These are phyloP conservation scores for Falco cherrug DNA, from an alignment of 2,797 vertebrate species.

Conservation along the genomic window DNA sequence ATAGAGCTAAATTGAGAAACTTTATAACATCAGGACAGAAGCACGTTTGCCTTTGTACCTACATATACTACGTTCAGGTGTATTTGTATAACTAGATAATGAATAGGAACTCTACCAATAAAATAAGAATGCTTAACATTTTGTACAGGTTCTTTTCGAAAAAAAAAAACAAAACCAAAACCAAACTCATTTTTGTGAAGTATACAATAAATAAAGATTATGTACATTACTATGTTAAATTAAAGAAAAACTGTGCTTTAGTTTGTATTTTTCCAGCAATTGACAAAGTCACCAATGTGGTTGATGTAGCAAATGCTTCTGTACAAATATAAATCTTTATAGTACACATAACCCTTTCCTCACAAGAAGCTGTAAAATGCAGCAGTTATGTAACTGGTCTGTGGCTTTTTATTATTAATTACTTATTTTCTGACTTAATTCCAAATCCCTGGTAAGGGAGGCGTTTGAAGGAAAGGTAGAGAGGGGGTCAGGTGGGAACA, in stretches of 20 bases:
- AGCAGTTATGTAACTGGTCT: not conserved
- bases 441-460: not conserved
- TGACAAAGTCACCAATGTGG: not conserved
- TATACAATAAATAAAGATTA: not conserved
- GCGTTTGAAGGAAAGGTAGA: not conserved
- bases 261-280: not conserved
- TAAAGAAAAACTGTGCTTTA: not conserved
- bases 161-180: not conserved
- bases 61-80: not conserved
- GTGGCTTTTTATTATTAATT: not conserved
- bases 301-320: not conserved
- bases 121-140: not conserved
- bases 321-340: not conserved
- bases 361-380: not conserved
- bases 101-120: not conserved
- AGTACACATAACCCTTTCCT: not conserved
- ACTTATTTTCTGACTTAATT: not conserved
- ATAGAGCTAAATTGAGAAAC: not conserved
- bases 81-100: not conserved
- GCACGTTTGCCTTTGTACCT: not conserved
- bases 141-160: not conserved
- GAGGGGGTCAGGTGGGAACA: not conserved
- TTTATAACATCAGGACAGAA: not conserved
- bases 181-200: not conserved
- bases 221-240: not conserved